Evolutionary conservation across 2,113 vertebrate species (phyloP).

Genomic region (Laterallus jamaicensis): DNA sequence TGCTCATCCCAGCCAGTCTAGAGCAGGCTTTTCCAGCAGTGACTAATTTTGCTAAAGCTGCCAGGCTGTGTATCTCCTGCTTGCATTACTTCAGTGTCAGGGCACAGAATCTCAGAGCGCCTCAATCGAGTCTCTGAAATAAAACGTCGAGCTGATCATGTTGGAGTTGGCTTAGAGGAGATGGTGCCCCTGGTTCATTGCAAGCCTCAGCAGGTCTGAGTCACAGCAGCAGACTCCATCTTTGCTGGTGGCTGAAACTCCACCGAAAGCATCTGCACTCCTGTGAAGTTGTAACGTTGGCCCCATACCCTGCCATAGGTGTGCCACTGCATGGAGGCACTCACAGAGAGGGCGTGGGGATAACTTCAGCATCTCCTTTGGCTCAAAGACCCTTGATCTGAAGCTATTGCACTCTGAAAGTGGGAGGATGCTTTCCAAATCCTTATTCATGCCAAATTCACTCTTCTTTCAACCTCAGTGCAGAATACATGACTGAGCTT

Average conservation of each 20-base stretch:
- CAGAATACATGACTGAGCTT: background rate
- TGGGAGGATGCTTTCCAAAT: background rate
- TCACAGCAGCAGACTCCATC: background rate
- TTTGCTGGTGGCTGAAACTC: background rate
- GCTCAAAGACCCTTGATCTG: background rate
- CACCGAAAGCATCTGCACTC: background rate
- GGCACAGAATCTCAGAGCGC: background rate
- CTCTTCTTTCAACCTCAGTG: background rate
- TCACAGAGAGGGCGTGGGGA: background rate
- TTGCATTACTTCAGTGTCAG: background rate
- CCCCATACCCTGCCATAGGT: background rate
- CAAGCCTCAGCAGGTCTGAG: background rate
- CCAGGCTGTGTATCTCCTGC: background rate
- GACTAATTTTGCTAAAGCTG: background rate
- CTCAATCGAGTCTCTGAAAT: background rate
- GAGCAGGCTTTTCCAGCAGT: background rate
- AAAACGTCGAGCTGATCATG: background rate
- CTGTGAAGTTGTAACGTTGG: background rate
- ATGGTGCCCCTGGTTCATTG: rapidly evolving
- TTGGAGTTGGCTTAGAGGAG: background rate
- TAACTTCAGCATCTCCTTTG: background rate
- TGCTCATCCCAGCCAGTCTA: background rate
- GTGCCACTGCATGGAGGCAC: background rate
- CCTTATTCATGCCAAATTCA: background rate
- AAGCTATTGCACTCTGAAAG: background rate